Percentiles rank a stretch among this genome's conserved stretches.
phyloP scores from a whole-genome alignment of 2,113 vertebrate genomes.

The Nibea coibor region DNA sequence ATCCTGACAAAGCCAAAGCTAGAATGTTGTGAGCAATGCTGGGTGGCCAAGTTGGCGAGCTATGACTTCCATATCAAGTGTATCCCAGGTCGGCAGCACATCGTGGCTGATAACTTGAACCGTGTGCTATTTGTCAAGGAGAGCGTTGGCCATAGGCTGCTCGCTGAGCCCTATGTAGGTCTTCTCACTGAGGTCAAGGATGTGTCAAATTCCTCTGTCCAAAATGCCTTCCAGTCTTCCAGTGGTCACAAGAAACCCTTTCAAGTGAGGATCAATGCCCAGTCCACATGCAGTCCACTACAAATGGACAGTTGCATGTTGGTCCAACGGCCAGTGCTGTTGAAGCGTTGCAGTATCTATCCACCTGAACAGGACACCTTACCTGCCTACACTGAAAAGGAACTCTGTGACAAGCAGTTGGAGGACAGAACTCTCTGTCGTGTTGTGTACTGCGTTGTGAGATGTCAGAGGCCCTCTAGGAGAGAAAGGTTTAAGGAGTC shows the following conservation, averaged over 20 bases:
- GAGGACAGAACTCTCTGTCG: background rate
- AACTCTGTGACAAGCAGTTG: background rate
- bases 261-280: background rate
- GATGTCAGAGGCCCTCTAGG: background rate
- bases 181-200: background rate
- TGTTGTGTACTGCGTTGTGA: constrained; percentile 4
- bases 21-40: too few relatives aligned
- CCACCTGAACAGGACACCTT: background rate
- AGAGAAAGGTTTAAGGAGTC: constrained; percentile 10
- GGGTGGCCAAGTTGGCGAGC: too few relatives aligned
- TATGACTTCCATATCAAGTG: too few relatives aligned
- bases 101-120: too few relatives aligned
- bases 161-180: background rate
- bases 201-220: background rate
- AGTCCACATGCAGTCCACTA: background rate
- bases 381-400: background rate
- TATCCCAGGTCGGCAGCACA: too few relatives aligned
- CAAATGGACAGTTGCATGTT: background rate
- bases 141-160: too few relatives aligned
- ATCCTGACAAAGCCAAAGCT: too few relatives aligned
- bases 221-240: constrained; percentile 14
- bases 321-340: background rate
- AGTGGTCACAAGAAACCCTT: background rate
- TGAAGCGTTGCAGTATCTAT: background rate
- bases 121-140: too few relatives aligned